These are phyloP conservation scores for Vulpes ferrilata DNA, from an alignment of 2,113 vertebrate genomes.

Conservation along the genomic window DNA sequence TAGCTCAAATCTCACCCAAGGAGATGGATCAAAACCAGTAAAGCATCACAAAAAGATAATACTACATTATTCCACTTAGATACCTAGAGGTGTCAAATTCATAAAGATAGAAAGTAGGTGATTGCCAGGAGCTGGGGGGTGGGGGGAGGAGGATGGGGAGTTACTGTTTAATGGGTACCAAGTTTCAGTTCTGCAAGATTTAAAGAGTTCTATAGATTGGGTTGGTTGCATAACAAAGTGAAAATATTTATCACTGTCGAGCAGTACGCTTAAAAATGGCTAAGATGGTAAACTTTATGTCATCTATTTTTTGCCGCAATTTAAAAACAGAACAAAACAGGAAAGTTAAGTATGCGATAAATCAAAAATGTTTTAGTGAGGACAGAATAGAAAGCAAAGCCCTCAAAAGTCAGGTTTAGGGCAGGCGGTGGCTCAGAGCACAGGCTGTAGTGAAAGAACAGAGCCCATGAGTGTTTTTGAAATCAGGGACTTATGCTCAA, in stretches of 20 bases:
- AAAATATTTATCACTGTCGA: background rate
- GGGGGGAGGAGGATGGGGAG: fast-evolving
- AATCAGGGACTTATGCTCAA: constrained; percentile 37
- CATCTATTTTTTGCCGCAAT: background rate
- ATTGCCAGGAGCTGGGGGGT: background rate
- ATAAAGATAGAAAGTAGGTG: background rate
- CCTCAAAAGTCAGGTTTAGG: background rate
- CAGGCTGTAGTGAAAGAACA: background rate
- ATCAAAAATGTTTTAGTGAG: constrained; percentile 26
- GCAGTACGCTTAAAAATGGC: background rate
- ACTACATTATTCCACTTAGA: background rate
- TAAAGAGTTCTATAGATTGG: background rate
- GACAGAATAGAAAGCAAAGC: background rate
- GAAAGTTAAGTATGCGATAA: background rate
- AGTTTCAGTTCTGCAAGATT: background rate
- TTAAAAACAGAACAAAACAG: background rate
- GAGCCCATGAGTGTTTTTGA: constrained; percentile 2
- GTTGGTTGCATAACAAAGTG: background rate
- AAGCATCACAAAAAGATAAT: background rate
- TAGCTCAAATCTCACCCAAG: constrained; percentile 25
- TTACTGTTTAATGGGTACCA: background rate
- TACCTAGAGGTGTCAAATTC: background rate
- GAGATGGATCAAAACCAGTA: constrained; percentile 12
- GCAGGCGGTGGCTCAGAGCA: background rate
- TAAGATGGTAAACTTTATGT: background rate